Conservation (phyloP, 2,797 vertebrate genomes). For the Masticophis lateralis region DNA sequence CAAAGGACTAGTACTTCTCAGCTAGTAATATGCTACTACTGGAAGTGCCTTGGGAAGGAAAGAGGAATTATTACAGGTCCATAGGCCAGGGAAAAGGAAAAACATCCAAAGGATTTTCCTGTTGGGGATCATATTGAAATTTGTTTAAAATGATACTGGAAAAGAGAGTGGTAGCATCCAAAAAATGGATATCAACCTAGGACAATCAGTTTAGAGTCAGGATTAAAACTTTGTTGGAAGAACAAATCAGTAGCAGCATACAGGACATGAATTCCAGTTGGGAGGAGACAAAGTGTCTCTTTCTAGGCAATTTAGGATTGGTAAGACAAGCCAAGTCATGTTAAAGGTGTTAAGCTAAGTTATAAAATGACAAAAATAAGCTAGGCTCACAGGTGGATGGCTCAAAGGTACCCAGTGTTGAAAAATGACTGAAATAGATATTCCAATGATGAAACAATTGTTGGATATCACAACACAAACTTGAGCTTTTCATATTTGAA, state of each 20-base stretch:
- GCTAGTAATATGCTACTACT: neutral
- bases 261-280: neutral
- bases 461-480: neutral
- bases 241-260: neutral
- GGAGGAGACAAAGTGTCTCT: neutral
- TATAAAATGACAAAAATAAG: neutral
- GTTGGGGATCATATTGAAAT: neutral
- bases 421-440: neutral
- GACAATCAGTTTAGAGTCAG: neutral
- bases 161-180: neutral
- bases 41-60: neutral
- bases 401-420: neutral
- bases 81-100: neutral
- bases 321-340: neutral
- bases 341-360: neutral
- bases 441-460: neutral
- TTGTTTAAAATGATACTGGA: neutral
- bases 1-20: constrained; percentile 10
- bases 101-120: neutral
- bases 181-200: neutral
- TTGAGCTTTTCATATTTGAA: neutral
- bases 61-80: neutral
- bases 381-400: neutral
- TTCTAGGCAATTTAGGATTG: neutral
- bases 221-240: neutral